Percentiles rank a stretch among this genome's conserved stretches.
Evolutionary conservation across 2,797 vertebrate genomes (phyloP).

Genomic region (Botia almorhae): DNA sequence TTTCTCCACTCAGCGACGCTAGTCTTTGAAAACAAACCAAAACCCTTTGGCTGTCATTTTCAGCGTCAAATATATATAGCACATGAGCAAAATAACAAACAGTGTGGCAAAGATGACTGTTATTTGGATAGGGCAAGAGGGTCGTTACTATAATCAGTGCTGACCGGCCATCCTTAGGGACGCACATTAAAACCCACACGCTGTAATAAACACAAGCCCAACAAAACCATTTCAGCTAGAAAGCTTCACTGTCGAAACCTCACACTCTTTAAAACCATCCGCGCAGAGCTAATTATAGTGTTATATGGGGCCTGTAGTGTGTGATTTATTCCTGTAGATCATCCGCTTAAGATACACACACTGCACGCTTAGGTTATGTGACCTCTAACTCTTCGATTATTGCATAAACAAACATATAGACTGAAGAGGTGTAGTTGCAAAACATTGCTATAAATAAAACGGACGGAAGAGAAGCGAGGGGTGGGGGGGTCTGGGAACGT

Average conservation of each 20-base stretch:
- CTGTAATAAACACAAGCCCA: constrained; percentile 72
- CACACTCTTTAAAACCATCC: constrained; percentile 76
- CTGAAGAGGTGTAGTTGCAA: constrained; percentile 59
- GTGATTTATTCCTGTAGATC: neutral
- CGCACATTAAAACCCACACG: constrained; percentile 64
- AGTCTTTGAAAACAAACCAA: constrained; percentile 43
- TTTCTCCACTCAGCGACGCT: constrained; percentile 25
- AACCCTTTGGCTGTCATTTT: constrained; percentile 53
- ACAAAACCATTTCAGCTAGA: constrained; percentile 68
- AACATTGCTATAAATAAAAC: constrained; percentile 72
- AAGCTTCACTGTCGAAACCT: constrained; percentile 71
- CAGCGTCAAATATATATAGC: constrained; percentile 49
- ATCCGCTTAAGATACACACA: constrained; percentile 53
- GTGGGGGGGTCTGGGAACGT: neutral
- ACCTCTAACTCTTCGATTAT: constrained; percentile 37
- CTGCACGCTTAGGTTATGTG: constrained; percentile 12
- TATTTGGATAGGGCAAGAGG: constrained; percentile 60
- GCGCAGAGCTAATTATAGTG: constrained; percentile 77
- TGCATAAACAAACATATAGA: constrained; percentile 50
- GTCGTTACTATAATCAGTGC: constrained; percentile 63
- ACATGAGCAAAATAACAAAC: constrained; percentile 60
- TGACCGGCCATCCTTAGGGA: constrained; percentile 59
- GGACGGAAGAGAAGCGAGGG: neutral
- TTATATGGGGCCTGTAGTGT: constrained; percentile 56
- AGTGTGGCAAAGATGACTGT: constrained; percentile 58